phyloP scores from a whole-genome alignment of 2,113 vertebrate genomes.

The Scortum barcoo region DNA sequence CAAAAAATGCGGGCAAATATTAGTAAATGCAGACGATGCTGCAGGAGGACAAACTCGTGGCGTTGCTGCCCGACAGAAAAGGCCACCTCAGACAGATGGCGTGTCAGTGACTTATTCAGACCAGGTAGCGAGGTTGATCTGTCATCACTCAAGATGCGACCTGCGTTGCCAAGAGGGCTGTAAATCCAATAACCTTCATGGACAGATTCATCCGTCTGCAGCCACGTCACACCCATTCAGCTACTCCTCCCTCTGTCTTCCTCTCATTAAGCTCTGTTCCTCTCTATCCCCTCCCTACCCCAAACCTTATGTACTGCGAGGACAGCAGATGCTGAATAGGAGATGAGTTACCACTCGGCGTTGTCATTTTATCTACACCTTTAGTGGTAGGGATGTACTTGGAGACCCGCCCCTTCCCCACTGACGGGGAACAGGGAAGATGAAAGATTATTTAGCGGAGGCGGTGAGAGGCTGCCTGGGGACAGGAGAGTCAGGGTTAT shows the following conservation, averaged over 20 bases:
- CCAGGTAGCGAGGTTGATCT: slow-evolving; percentile 7
- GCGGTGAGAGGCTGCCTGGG: slow-evolving; percentile 10
- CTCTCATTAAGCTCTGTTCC: slow-evolving; percentile 24
- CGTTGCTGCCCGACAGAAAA: not conserved
- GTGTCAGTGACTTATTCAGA: slow-evolving; percentile 28
- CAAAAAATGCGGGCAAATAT: slow-evolving; percentile 6
- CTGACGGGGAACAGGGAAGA: slow-evolving; percentile 38
- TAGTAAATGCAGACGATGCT: not conserved
- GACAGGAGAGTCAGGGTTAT: slow-evolving; percentile 10
- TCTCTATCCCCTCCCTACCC: not conserved
- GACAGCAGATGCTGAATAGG: slow-evolving; percentile 67
- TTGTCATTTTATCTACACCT: slow-evolving; percentile 69
- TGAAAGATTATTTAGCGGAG: slow-evolving; percentile 46
- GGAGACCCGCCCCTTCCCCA: slow-evolving; percentile 29
- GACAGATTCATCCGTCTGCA: slow-evolving; percentile 46
- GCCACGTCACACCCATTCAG: slow-evolving; percentile 39
- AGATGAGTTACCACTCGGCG: slow-evolving; percentile 67
- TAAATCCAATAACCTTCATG: slow-evolving; percentile 60
- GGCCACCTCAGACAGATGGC: not conserved
- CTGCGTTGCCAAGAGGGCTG: slow-evolving; percentile 27
- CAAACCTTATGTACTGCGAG: slow-evolving; percentile 21
- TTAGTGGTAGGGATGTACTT: slow-evolving; percentile 37
- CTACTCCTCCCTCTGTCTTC: slow-evolving; percentile 6
- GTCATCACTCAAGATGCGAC: slow-evolving; percentile 52
- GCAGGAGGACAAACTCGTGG: not conserved